Percentiles rank a stretch among this genome's conserved stretches.
Conservation (phyloP, 2,888 invertebrate species). For the Linnaemya vulpina region DNA sequence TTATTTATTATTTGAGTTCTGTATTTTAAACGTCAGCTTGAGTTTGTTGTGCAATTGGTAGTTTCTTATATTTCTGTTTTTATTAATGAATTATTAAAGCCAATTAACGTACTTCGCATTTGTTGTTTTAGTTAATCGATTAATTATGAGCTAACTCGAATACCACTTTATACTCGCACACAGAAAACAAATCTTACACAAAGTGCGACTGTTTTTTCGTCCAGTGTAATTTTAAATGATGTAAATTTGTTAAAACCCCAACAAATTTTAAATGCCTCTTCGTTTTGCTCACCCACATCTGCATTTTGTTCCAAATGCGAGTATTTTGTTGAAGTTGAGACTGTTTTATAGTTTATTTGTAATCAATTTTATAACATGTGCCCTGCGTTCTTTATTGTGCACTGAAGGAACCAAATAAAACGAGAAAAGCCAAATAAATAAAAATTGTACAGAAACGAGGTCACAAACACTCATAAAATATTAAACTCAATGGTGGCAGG, state of each 20-base stretch:
- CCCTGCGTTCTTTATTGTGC: constrained; percentile 51
- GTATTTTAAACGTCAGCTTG: no score
- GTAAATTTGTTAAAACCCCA: constrained; percentile 41
- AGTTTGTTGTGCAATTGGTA: no score
- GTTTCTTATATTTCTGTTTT: no score
- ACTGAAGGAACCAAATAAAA: constrained; percentile 23
- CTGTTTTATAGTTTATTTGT: constrained; percentile 41
- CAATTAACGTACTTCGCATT: no score
- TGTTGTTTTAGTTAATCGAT: no score
- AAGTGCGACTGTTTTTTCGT: constrained; percentile 3
- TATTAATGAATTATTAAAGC: no score
- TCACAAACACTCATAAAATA: constrained; percentile 56
- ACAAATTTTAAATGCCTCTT: constrained; percentile 10
- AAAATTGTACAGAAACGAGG: constrained; percentile 54
- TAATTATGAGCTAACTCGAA: no score
- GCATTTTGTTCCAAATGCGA: constrained; percentile 16
- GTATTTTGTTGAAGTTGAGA: constrained; percentile 41
- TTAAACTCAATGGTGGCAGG: constrained; percentile 42
- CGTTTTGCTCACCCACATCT: constrained; percentile 55
- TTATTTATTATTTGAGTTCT: no score
- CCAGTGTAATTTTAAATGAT: constrained; percentile 32
- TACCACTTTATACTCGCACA: no score
- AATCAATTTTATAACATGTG: constrained; percentile 55
- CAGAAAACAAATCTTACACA: no score
- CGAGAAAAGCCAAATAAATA: background rate